These are phyloP conservation scores for Crenuchus spilurus DNA, from an alignment of 2,797 vertebrate genomes.

Conservation along the genomic window DNA sequence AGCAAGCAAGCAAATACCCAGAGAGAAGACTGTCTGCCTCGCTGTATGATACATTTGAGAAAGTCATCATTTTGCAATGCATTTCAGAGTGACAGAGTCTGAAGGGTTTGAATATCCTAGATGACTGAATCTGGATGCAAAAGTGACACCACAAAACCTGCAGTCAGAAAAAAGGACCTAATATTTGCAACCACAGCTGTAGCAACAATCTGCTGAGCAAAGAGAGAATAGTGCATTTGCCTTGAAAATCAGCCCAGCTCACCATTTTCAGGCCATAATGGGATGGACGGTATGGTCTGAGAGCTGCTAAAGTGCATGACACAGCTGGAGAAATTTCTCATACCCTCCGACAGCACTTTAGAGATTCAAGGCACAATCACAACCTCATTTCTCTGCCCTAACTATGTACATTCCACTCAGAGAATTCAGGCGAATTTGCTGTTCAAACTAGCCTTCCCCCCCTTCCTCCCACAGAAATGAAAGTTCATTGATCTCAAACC, in stretches of 20 bases:
- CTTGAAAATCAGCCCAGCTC: constrained; percentile 24
- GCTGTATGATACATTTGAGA: background rate
- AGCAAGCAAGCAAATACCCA: background rate
- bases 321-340: background rate
- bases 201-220: constrained; percentile 28
- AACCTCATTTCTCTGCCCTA: background rate
- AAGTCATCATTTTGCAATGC: background rate
- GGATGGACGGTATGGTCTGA: background rate
- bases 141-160: background rate
- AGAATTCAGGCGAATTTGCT: background rate
- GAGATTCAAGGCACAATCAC: background rate
- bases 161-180: constrained; percentile 36
- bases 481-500: background rate
- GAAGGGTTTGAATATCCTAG: background rate
- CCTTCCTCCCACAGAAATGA: background rate
- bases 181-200: constrained; percentile 20
- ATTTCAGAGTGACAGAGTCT: background rate
- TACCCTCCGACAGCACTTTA: constrained; percentile 14
- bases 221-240: background rate
- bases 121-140: constrained; percentile 3
- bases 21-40: background rate
- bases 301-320: background rate
- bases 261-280: background rate
- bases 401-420: background rate
- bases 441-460: background rate